These are phyloP conservation scores for Dromaius novaehollandiae DNA, from an alignment of 2,113 vertebrate genomes.

Conservation along the genomic window DNA sequence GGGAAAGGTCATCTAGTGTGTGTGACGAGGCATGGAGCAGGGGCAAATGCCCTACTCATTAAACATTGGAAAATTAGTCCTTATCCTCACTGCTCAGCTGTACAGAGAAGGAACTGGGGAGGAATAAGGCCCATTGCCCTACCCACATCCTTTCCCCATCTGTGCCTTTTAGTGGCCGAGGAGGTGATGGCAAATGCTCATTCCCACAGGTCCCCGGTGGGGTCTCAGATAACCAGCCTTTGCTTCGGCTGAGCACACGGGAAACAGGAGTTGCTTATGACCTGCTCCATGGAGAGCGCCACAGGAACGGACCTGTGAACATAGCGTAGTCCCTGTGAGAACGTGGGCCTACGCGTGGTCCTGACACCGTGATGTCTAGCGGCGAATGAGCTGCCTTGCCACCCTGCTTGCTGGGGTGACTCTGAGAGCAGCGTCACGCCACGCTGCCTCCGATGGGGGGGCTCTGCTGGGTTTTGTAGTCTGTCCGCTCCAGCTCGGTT, in stretches of 20 bases:
- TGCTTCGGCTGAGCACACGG: background rate
- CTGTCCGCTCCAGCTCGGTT: background rate
- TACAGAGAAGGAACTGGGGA: too few relatives aligned
- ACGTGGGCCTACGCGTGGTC: fast-evolving
- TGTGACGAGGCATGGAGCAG: background rate
- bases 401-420: fast-evolving
- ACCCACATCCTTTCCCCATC: too few relatives aligned
- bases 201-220: too few relatives aligned
- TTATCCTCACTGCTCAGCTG: too few relatives aligned
- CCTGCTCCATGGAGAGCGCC: background rate
- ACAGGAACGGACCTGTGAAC: background rate
- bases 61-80: too few relatives aligned
- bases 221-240: too few relatives aligned
- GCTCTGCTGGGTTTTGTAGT: background rate
- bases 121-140: too few relatives aligned
- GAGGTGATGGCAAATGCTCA: too few relatives aligned
- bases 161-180: too few relatives aligned
- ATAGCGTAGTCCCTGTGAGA: background rate
- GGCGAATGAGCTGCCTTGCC: background rate
- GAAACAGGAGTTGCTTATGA: background rate
- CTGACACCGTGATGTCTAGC: background rate
- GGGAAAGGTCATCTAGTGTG: background rate
- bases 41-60: too few relatives aligned
- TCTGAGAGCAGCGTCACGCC: background rate
- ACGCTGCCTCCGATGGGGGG: background rate